Evolutionary conservation across 2,113 vertebrate species (phyloP), one percentile per base, ranked within the genome.

Genomic region (Coracopsis vasa): DNA sequence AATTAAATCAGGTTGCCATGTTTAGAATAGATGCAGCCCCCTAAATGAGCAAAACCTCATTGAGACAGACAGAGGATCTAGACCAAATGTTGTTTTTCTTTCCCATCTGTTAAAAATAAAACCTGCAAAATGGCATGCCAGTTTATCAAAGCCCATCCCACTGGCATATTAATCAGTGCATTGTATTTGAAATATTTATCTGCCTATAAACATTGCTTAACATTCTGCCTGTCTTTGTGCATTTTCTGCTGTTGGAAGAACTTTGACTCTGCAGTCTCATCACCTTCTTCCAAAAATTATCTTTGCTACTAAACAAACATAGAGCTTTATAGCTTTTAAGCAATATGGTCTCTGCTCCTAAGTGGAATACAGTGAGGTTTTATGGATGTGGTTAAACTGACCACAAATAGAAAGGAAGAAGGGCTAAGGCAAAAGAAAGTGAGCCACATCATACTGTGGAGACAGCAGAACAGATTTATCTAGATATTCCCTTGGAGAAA

Each of bases 101-200:
- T 73, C 79, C 93, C 95, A 96, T 97, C 96, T 97, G 96, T 96
- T 96, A 92, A 95, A 96, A 96, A 94, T 92, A 94, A 97, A 95
- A 92, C 85, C 90, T 90, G 41, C 85, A 92, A 64, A 93, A 80
- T 71, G 35, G 80, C 47, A 79, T 54, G 69, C 67, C 65, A 75
- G 88, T 67, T 92, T 86, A 91, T 86, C 88, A 84, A 92, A 90
- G 77, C 69, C 86, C 88, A 78, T 79, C 53, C 56, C 80, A 71
- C 80, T 41, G 14, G 90, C 92, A 95, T 96, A 95, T 93, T 96
- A 94, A 95, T 75, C 69, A 81, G 65, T 53, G 56, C 51, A 87
- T 75, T 92, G 42, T 90, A 88, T 91, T 81, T 80, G 4, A 58
- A 58, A 74, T 92, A 94, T 80, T 88, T 67, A 65, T 80, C 39